These are phyloP conservation scores for Platichthys flesus DNA, from an alignment of 2,113 vertebrate genomes.

Conservation along the genomic window DNA sequence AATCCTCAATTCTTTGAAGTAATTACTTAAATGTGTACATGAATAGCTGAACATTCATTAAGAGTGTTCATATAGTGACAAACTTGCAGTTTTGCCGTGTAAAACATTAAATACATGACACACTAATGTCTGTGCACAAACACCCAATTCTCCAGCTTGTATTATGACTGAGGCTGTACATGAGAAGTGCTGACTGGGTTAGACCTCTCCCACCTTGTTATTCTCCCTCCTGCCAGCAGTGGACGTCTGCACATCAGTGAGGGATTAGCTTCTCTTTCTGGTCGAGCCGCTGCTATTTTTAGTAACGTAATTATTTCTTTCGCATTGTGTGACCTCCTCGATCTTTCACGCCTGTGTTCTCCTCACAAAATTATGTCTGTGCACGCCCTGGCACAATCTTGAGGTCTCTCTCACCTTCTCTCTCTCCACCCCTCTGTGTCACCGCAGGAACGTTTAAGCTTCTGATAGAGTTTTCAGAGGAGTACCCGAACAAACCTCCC, in stretches of 20 bases:
- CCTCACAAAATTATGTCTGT: neutral
- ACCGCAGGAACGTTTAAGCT: slow-evolving; percentile 97
- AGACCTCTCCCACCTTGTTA: slow-evolving; percentile 5
- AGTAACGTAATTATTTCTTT: slow-evolving; percentile 36
- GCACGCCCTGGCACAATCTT: neutral
- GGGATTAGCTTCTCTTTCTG: slow-evolving; percentile 25
- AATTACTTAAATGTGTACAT: too few relatives aligned
- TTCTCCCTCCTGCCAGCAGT: slow-evolving; percentile 24
- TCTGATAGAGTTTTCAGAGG: slow-evolving; percentile 99
- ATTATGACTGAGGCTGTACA: neutral
- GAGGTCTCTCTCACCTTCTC: neutral
- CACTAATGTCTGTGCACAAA: too few relatives aligned
- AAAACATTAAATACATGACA: too few relatives aligned
- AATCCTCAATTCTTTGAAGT: too few relatives aligned
- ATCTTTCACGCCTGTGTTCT: slow-evolving; percentile 36
- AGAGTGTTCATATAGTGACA: too few relatives aligned
- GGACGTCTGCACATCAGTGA: slow-evolving; percentile 29
- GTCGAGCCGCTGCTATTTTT: slow-evolving; percentile 47
- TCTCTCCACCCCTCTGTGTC: neutral
- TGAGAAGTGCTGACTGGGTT: slow-evolving; percentile 41
- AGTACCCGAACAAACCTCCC: slow-evolving; percentile 99
- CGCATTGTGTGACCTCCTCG: slow-evolving; percentile 5
- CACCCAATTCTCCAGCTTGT: slow-evolving; percentile 1
- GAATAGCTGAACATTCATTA: too few relatives aligned
- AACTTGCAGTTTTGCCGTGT: neutral